Base-by-base conservation (phyloP, 2,113 vertebrate genomes). In the Protomyctophum bolini region DNA sequence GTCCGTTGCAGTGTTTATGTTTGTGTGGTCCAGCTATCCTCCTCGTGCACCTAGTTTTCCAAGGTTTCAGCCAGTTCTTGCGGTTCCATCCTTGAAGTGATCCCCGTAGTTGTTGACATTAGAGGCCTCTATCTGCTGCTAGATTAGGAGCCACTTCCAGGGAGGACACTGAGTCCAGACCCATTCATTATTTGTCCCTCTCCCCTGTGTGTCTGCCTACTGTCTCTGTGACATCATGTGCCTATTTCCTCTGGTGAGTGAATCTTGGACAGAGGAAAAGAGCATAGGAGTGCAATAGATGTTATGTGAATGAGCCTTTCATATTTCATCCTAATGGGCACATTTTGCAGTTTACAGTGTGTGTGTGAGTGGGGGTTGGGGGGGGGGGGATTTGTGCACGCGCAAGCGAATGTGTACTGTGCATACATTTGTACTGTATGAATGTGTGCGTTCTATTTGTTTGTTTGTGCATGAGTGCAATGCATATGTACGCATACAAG, bases 91-190 rank as follows among this genome's bases (percentile, higher is more conserved):
- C 83, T 67, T 58, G 29, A 28, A 9, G 76, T 21, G 9, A 65
- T 48, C 52, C 62, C 55, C 50, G 33, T 41, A 6, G 68, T 66
- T 87, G 83, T 87, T 87, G 80, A 88, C 81, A 65, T 79, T 83
- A 75, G 56, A 72, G 86, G 79, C 66, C 62, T 5, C 49, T 78
- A 83, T 86, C 83, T 86, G 55, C 81, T 70, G 63, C 63, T 64
- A 41, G 33, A 41, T 41, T 41, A 41, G 33, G 33, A 77, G 4
- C 28, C 68, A 9, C 47, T 72, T 72, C 58, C 79, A 60, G 67
- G 64, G 66, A 71, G 75, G 57, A 83, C 78, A 73, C 67, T 58
- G 7, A 2, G 59, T 76, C 63, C 83, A 28, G 15, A 48, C 57
- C 66, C 75, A 73, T 64, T 73, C 74, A 48, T 29, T 48, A 51